These are phyloP conservation scores for Cancer borealis DNA, from an alignment of 2,888 invertebrate genomes.

Conservation along the genomic window DNA sequence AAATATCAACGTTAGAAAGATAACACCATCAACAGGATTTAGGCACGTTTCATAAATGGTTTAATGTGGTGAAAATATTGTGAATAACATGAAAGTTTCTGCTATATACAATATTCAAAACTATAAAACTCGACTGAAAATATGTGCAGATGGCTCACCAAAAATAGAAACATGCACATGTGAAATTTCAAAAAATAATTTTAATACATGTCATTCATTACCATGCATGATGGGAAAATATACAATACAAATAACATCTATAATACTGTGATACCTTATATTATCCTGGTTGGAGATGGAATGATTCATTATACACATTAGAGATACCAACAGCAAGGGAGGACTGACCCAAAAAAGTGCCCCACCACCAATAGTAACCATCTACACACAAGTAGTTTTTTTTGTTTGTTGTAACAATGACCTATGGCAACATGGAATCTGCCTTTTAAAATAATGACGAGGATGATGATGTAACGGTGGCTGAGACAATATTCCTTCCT, in stretches of 20 bases:
- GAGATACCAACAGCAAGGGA: constrained; percentile 42
- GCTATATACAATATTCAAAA: background rate
- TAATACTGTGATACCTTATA: constrained; percentile 64
- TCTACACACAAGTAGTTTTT: background rate
- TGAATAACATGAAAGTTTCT: constrained; percentile 39
- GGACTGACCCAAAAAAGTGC: background rate
- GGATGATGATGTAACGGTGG: background rate
- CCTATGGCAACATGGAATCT: background rate
- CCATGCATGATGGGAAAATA: background rate
- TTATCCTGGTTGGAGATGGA: constrained; percentile 62
- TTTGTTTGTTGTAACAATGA: background rate
- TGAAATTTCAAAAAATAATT: constrained; percentile 60
- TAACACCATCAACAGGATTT: constrained; percentile 63
- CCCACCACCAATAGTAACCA: background rate
- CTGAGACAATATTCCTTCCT: background rate
- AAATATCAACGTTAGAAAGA: constrained; percentile 62
- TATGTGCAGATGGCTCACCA: constrained; percentile 30
- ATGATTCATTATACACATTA: constrained; percentile 64
- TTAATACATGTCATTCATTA: background rate
- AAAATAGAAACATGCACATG: constrained; percentile 46
- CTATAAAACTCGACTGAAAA: constrained; percentile 44
- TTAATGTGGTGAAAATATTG: constrained; percentile 51
- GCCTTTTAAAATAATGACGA: background rate
- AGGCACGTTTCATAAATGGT: constrained; percentile 58
- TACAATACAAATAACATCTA: constrained; percentile 38